phyloP scores from a whole-genome alignment of 2,797 vertebrate genomes.

The Dermochelys coriacea region DNA sequence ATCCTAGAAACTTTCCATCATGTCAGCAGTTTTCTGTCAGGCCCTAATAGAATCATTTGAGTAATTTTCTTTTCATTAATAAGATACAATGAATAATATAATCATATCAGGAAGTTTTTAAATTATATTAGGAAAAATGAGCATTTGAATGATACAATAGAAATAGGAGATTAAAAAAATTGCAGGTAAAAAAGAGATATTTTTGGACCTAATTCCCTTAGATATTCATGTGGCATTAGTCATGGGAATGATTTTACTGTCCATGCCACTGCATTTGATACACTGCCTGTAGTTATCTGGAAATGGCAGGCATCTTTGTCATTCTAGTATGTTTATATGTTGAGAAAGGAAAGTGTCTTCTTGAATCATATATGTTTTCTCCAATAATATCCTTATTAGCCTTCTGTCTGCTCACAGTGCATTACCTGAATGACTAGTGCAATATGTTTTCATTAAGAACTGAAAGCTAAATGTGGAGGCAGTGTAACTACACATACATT shows the following conservation, averaged over 20 bases:
- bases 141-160: conserved; percentile 49
- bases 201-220: conserved; percentile 66
- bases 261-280: conserved; percentile 56
- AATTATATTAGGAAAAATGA: conserved; percentile 69
- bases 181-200: conserved; percentile 59
- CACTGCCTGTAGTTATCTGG: conserved; percentile 61
- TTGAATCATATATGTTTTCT: conserved; percentile 65
- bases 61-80: conserved; percentile 78
- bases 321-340: conserved; percentile 34
- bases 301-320: conserved; percentile 73
- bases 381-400: conserved; percentile 61
- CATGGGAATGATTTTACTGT: conserved; percentile 61
- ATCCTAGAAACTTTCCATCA: conserved; percentile 66
- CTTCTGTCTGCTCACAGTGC: conserved; percentile 57
- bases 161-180: conserved; percentile 60
- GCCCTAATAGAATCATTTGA: conserved; percentile 74
- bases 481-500: background rate
- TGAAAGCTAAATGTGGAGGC: conserved; percentile 11
- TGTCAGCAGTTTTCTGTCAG: conserved; percentile 74
- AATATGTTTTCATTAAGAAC: conserved; percentile 70
- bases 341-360: conserved; percentile 53
- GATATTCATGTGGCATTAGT: conserved; percentile 67
- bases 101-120: conserved; percentile 74
- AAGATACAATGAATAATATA: conserved; percentile 69
- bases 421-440: conserved; percentile 48